Conservation (phyloP, 2,113 vertebrate genomes). For the Paracanthobrama guichenoti region DNA sequence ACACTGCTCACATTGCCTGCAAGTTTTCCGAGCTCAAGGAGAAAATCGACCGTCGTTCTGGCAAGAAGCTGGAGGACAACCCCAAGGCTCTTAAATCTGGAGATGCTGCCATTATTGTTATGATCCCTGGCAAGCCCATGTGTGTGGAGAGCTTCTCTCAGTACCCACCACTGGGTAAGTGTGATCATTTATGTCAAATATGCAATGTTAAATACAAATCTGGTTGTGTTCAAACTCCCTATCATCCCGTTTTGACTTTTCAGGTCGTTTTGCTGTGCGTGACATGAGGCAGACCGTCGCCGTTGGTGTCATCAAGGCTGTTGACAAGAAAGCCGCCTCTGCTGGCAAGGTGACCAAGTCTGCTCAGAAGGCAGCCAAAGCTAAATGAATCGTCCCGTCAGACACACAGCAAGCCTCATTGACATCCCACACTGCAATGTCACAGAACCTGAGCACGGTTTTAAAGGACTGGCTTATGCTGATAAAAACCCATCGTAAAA, state of each 20-base stretch:
- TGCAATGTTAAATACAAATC: background rate
- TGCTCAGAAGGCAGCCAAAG: slow-evolving; percentile 76
- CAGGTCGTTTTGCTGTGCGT: slow-evolving; percentile 76
- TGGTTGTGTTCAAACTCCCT: background rate
- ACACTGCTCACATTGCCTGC: slow-evolving; percentile 79
- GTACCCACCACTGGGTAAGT: slow-evolving; percentile 76
- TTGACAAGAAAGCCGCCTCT: slow-evolving; percentile 72
- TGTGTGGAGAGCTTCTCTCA: slow-evolving; percentile 79
- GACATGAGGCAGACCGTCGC: slow-evolving; percentile 83
- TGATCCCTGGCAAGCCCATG: slow-evolving; percentile 78
- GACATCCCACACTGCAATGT: slow-evolving; percentile 54
- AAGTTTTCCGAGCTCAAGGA: slow-evolving; percentile 80
- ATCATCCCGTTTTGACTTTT: background rate
- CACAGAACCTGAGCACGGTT: slow-evolving; percentile 70
- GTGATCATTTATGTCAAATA: slow-evolving; percentile 43
- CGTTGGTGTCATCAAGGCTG: slow-evolving; percentile 79
- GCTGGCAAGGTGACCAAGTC: slow-evolving; percentile 79
- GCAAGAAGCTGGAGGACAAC: slow-evolving; percentile 80
- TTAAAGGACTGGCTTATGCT: slow-evolving; percentile 82
- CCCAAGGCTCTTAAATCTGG: slow-evolving; percentile 79
- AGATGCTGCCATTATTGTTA: slow-evolving; percentile 76
- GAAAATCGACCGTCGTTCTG: slow-evolving; percentile 77
- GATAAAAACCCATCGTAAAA: slow-evolving; percentile 79
- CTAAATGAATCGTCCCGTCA: slow-evolving; percentile 72
- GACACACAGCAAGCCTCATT: slow-evolving; percentile 53